phyloP scores from a whole-genome alignment of 2,888 invertebrate genomes.

The Druceiella hillmani region DNA sequence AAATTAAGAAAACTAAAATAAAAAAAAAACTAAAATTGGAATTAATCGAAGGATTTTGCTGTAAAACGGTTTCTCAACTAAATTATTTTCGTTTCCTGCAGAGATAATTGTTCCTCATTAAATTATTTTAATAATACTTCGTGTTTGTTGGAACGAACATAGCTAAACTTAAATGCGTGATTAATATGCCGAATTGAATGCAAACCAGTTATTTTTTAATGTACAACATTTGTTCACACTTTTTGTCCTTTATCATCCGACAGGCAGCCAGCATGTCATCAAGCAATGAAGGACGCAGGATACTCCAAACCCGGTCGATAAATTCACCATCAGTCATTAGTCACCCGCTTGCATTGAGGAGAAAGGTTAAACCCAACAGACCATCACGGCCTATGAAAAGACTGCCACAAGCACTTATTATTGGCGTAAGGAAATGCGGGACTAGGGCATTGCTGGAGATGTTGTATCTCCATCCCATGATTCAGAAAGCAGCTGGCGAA shows the following conservation, averaged over 20 bases:
- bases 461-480: constrained; percentile 88
- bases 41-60: no score
- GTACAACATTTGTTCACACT: no score
- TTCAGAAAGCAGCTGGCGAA: constrained; percentile 90
- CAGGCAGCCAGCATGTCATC: constrained; percentile 56
- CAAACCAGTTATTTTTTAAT: no score
- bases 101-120: no score
- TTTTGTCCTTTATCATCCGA: constrained; percentile 12
- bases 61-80: no score
- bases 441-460: constrained; percentile 95
- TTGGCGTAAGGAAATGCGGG: constrained; percentile 95
- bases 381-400: constrained; percentile 41
- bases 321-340: constrained; percentile 38
- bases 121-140: no score
- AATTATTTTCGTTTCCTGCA: no score
- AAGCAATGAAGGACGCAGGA: constrained; percentile 48
- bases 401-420: constrained; percentile 73
- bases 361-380: constrained; percentile 37
- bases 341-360: constrained; percentile 45
- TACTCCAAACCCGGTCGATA: constrained; percentile 40
- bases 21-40: no score
- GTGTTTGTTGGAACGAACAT: no score
- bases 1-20: no score
- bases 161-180: no score
- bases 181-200: no score